These are phyloP conservation scores for Parelbella ahira DNA, from an alignment of 2,888 invertebrate genomes.

Conservation along the genomic window DNA sequence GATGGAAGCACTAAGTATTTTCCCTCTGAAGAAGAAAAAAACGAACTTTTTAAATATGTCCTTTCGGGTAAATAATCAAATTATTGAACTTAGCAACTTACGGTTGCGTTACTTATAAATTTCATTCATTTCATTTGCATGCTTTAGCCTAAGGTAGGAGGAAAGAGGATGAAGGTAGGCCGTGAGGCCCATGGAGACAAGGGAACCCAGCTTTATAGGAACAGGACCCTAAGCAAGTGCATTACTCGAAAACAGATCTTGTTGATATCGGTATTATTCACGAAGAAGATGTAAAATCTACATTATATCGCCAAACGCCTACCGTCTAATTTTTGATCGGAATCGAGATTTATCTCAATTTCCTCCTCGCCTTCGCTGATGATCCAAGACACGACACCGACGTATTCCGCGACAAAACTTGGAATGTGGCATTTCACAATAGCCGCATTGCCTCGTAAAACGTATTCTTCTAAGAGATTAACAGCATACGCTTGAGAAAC, in stretches of 20 bases:
- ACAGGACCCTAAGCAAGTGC: constrained; percentile 44
- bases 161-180: constrained; percentile 76
- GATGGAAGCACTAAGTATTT: constrained; percentile 97
- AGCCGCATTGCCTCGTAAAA: constrained; percentile 93
- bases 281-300: constrained; percentile 23
- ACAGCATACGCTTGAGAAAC: constrained; percentile 94
- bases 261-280: constrained; percentile 7
- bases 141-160: constrained; percentile 80
- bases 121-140: constrained; percentile 44
- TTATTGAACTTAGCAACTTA: constrained; percentile 51
- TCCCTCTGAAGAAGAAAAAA: constrained; percentile 86
- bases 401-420: constrained; percentile 95
- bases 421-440: constrained; percentile 96
- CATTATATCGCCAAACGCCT: constrained; percentile 34
- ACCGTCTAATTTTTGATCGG: constrained; percentile 58
- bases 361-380: constrained; percentile 84
- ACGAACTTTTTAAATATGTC: too few relatives aligned
- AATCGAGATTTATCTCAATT: constrained; percentile 71
- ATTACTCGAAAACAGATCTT: constrained; percentile 4
- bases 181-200: constrained; percentile 80
- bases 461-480: constrained; percentile 96
- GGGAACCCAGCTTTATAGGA: constrained; percentile 50
- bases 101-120: constrained; percentile 72
- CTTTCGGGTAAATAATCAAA: too few relatives aligned
- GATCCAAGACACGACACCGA: constrained; percentile 91